A percentile compares a stretch with the other conserved stretches of the same genome.
Conservation (phyloP, 1,140 invertebrate genomes). For the Drosophila kohkoa region DNA sequence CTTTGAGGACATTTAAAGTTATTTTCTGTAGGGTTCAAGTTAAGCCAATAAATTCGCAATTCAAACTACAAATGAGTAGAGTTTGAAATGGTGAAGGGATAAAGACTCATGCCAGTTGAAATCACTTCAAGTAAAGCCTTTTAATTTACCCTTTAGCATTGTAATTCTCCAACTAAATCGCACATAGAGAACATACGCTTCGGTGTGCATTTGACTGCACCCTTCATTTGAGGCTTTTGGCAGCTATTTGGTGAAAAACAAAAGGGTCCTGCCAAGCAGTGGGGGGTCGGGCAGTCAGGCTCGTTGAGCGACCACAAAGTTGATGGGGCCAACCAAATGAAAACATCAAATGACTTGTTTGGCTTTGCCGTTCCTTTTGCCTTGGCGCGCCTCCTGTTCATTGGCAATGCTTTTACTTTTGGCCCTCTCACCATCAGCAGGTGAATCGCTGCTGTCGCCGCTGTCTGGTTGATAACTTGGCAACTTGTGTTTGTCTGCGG, state of each 20-base stretch:
- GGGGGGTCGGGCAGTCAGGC: slow-evolving; percentile 13
- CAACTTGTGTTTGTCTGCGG: slow-evolving; percentile 61
- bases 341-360: slow-evolving; percentile 82
- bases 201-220: slow-evolving; percentile 30
- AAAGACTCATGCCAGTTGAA: no score
- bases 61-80: background rate
- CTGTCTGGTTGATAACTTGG: slow-evolving; percentile 78
- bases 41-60: background rate
- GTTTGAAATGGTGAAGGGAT: background rate
- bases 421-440: slow-evolving; percentile 36
- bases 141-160: background rate
- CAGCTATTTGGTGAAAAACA: slow-evolving; percentile 40
- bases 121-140: background rate
- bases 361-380: slow-evolving; percentile 40
- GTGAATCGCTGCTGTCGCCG: slow-evolving; percentile 54
- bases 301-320: slow-evolving; percentile 59
- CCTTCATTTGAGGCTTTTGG: slow-evolving; percentile 30
- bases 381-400: background rate
- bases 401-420: background rate
- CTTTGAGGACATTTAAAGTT: background rate
- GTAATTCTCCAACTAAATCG: background rate
- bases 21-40: background rate
- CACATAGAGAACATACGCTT: slow-evolving; percentile 30
- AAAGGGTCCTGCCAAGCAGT: slow-evolving; percentile 27
- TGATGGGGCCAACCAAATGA: slow-evolving; percentile 72